Percentiles rank a stretch among this genome's conserved stretches.
Conservation (phyloP, 2,888 invertebrate species). For the Agriotes lineatus region DNA sequence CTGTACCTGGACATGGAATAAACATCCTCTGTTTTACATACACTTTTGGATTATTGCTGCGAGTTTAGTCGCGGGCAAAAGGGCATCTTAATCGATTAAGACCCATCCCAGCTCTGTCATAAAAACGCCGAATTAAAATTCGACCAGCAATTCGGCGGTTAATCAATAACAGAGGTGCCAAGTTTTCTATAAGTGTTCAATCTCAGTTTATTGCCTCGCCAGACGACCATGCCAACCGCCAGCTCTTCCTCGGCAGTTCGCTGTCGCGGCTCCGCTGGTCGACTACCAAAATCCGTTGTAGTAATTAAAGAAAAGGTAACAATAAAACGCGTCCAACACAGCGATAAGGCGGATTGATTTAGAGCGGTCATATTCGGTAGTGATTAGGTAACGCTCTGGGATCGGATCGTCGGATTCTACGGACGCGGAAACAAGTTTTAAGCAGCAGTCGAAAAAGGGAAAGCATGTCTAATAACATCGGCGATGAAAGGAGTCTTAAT, state of each 20-base stretch:
- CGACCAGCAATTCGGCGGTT: slow-evolving; percentile 54
- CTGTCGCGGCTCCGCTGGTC: slow-evolving; percentile 44
- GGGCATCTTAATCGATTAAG: slow-evolving; percentile 33
- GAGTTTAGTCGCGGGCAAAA: neutral
- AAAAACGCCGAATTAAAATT: slow-evolving; percentile 47
- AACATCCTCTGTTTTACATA: slow-evolving; percentile 21
- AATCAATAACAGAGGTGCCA: slow-evolving; percentile 61
- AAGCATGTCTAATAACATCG: slow-evolving; percentile 27
- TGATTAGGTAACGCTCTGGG: slow-evolving; percentile 58
- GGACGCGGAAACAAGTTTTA: slow-evolving; percentile 40
- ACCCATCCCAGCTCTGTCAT: slow-evolving; percentile 15
- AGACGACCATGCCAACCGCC: slow-evolving; percentile 53
- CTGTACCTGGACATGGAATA: slow-evolving; percentile 9
- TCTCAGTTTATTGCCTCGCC: slow-evolving; percentile 57
- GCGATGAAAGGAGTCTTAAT: slow-evolving; percentile 8
- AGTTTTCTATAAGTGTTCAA: slow-evolving; percentile 62
- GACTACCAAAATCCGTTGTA: slow-evolving; percentile 56
- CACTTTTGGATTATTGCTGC: slow-evolving; percentile 13
- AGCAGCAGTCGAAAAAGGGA: slow-evolving; percentile 17
- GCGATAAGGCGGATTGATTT: slow-evolving; percentile 63
- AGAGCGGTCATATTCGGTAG: slow-evolving; percentile 60
- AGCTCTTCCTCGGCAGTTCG: slow-evolving; percentile 36
- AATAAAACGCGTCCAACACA: slow-evolving; percentile 62
- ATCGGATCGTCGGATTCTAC: slow-evolving; percentile 38
- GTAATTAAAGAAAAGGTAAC: slow-evolving; percentile 65